Percentiles rank a stretch among this genome's conserved stretches.
Conservation (phyloP, 2,888 invertebrate species). For the Troides oblongomaculatus region DNA sequence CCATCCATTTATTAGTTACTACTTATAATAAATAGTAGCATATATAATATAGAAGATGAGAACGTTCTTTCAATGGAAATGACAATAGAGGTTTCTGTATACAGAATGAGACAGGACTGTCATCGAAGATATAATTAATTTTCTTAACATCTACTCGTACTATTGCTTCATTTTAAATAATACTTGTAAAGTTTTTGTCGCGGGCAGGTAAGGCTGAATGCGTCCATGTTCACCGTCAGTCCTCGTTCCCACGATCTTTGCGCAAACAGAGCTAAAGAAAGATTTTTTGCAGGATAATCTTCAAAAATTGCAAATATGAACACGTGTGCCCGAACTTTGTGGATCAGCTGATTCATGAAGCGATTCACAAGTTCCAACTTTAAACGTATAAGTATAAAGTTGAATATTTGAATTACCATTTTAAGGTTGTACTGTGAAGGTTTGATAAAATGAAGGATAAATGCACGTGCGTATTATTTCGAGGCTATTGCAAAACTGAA, state of each 20-base stretch:
- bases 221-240: conserved; percentile 50
- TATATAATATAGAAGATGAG: neutral
- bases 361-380: conserved; percentile 9
- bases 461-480: conserved; percentile 23
- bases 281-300: conserved; percentile 54
- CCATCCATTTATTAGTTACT: neutral
- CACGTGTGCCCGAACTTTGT: conserved; percentile 61
- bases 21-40: neutral
- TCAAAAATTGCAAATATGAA: conserved; percentile 58
- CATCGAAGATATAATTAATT: conserved; percentile 22
- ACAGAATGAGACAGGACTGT: conserved; percentile 13
- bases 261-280: conserved; percentile 52
- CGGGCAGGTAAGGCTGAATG: conserved; percentile 48
- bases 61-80: neutral
- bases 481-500: conserved; percentile 14
- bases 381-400: neutral
- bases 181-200: conserved; percentile 38
- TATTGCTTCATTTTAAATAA: conserved; percentile 1
- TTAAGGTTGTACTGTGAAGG: conserved; percentile 12
- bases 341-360: conserved; percentile 63
- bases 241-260: conserved; percentile 64
- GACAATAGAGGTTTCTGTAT: neutral
- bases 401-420: neutral
- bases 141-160: conserved; percentile 6
- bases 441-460: conserved; percentile 19